Base-by-base conservation (phyloP, 2,888 invertebrate species). In the Pandemis corylana region DNA sequence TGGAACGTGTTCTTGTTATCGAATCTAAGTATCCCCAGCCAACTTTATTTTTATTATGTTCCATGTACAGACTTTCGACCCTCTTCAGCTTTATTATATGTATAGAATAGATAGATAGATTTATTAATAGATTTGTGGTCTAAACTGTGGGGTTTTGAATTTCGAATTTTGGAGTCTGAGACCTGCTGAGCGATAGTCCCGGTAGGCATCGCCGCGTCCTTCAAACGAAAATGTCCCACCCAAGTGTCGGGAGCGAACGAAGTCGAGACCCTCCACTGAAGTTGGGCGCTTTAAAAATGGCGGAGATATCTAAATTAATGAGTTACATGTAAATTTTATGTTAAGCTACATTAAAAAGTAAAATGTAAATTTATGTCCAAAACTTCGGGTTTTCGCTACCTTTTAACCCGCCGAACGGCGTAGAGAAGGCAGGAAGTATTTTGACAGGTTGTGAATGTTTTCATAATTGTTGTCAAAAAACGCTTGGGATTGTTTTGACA, bases 111-210 rank as follows among this genome's bases (percentile, higher is more conserved):
- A 1, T 44, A 44, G 20, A 7, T 44, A 44, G 42, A 44, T 9
- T 44, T 44, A n/a, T 44, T 6, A 7, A 69, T 66, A 42, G 65
- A 74, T 73, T 69, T 70, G 69, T 66, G 65, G 68, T 70, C 20
- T 36, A 36, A 36, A 36, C 28, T 2, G 28, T 36, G 28, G 28
- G 4, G 4, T 4, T 36, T 36, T 36, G 28, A 36, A 36, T 36
- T 36, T 2, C 28, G 28, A 36, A 36, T 36, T 36, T 36, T 2
- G 28, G 28, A 36, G 28, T 36, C 28, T 36, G 28, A 36, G 28
- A 36, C 28, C 28, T 36, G 28, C 28, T 36, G 28, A 49, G 49
- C 49, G 13, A 3, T 12, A 49, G 49, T 0, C 53, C 53, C 53
- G 53, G 5, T 49, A 20, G 20, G 20, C 20, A 5, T 15, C 15